Evolutionary conservation across 2,888 invertebrate genomes (phyloP).

Genomic region (Acanthosepion lycidas): DNA sequence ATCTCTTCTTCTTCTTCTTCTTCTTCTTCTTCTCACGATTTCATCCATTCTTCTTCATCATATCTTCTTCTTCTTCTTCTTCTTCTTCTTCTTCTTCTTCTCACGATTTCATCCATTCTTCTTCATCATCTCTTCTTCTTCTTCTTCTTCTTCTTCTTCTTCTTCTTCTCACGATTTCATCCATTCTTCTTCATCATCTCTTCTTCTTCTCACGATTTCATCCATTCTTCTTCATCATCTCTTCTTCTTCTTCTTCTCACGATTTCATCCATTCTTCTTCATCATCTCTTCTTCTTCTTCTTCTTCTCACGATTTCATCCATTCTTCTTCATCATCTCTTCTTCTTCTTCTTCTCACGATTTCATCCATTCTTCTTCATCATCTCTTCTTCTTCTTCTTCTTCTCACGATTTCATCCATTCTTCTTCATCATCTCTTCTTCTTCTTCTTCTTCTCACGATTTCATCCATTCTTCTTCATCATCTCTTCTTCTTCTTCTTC

Average conservation of each 20-base stretch:
- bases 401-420: neutral
- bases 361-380: neutral
- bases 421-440: neutral
- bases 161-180: no score
- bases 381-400: neutral
- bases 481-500: no score
- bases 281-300: neutral
- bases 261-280: fast-evolving
- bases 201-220: neutral
- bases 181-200: neutral
- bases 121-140: no score
- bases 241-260: neutral
- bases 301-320: neutral
- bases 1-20: no score
- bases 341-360: neutral
- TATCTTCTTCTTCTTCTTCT: no score
- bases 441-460: no score
- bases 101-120: no score
- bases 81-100: no score
- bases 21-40: no score
- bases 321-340: neutral
- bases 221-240: neutral
- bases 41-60: no score
- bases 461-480: no score
- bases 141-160: no score